phyloP scores from a whole-genome alignment of 2,113 vertebrate species.

The Hemicordylus capensis region DNA sequence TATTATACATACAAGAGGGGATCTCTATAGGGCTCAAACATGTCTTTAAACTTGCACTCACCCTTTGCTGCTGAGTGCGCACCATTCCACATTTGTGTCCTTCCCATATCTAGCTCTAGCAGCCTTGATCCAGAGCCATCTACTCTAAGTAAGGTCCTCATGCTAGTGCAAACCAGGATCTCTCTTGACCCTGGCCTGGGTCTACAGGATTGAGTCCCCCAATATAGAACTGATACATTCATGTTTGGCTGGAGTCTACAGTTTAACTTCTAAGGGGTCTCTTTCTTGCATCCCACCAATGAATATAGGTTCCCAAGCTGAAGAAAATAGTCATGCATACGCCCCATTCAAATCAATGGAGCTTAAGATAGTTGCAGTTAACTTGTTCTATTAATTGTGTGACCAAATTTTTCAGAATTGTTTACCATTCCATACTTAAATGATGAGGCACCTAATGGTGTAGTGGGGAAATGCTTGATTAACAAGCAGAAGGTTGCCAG shows the following conservation, averaged over 20 bases:
- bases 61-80: not conserved
- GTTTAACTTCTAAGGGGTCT: not conserved
- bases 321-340: not conserved
- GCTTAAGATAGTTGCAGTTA: not conserved
- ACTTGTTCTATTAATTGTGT: not conserved
- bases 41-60: not conserved
- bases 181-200: not conserved
- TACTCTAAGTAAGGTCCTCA: not conserved
- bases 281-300: rapidly evolving
- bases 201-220: not conserved
- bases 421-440: not conserved
- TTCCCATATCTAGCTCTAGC: not conserved
- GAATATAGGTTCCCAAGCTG: not conserved
- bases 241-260: not conserved
- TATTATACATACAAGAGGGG: not conserved
- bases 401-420: not conserved
- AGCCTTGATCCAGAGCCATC: not conserved
- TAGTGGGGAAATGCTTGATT: no score
- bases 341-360: not conserved
- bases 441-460: no score
- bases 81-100: not conserved
- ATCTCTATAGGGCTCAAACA: not conserved
- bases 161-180: not conserved
- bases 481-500: no score
- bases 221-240: not conserved